Percentiles rank a stretch among this genome's conserved stretches.
Evolutionary conservation across 2,113 vertebrate genomes (phyloP).

Genomic region (Nasalis larvatus): DNA sequence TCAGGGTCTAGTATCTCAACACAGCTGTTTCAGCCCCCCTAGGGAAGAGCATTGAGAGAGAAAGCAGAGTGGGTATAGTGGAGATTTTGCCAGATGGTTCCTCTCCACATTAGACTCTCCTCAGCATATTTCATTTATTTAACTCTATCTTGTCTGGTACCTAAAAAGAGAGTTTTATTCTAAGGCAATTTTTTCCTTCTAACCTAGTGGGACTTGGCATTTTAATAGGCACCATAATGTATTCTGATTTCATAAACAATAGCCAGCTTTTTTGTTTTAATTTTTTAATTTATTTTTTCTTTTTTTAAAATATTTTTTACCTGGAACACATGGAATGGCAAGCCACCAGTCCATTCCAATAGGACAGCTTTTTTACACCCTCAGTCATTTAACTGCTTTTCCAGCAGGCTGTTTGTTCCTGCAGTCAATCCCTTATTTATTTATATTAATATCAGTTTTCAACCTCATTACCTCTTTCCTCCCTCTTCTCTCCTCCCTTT

Average conservation of each 20-base stretch:
- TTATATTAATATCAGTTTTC: background rate
- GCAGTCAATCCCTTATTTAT: background rate
- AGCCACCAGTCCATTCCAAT: background rate
- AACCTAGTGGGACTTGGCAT: background rate
- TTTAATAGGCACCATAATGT: background rate
- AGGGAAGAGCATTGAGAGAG: background rate
- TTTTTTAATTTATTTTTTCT: too few relatives aligned
- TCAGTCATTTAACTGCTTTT: conserved; percentile 6
- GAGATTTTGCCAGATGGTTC: conserved; percentile 66
- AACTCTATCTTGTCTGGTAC: conserved; percentile 50
- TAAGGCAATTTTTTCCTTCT: background rate
- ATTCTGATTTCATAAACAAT: conserved; percentile 30
- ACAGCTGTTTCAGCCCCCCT: conserved; percentile 58
- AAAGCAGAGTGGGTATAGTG: background rate
- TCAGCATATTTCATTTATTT: conserved; percentile 64
- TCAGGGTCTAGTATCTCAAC: conserved; percentile 66
- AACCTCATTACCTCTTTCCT: background rate
- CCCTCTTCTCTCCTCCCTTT: background rate
- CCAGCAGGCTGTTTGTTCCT: background rate
- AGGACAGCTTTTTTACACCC: background rate
- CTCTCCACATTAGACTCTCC: background rate
- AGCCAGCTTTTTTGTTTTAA: background rate
- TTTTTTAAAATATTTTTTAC: too few relatives aligned
- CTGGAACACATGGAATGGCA: too few relatives aligned
- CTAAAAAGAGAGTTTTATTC: conserved; percentile 1